Conservation (phyloP, 35 echinoderm and acorn worm species). For the Heliocidaris erythrogramma region DNA sequence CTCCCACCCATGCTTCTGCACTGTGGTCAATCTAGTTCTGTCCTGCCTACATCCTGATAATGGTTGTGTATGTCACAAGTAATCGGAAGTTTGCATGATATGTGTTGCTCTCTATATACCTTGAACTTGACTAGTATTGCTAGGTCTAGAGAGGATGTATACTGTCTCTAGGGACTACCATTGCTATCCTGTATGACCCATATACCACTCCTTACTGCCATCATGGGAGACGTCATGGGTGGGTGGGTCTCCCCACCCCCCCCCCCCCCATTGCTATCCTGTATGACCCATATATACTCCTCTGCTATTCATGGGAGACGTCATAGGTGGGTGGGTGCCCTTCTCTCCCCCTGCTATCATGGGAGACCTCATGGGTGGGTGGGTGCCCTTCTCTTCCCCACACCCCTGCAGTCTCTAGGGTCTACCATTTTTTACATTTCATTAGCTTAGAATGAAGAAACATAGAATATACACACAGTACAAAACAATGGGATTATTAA, state of each 20-base stretch:
- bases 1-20: not conserved
- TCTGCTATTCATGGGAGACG: not conserved
- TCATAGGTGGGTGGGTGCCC: not conserved
- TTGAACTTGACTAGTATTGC: conserved; percentile 35
- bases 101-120: conserved; percentile 40
- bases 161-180: not conserved
- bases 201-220: not conserved
- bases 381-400: not conserved
- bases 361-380: not conserved
- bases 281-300: not conserved
- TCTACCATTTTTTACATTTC: too few relatives aligned
- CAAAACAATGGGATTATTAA: too few relatives aligned
- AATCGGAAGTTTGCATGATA: conserved; percentile 27
- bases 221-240: not conserved
- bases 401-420: too few relatives aligned
- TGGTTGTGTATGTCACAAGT: conserved; percentile 9
- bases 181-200: conserved; percentile 16
- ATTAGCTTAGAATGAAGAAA: too few relatives aligned
- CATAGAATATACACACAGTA: too few relatives aligned
- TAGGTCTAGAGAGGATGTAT: not conserved
- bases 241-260: not conserved
- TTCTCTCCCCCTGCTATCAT: too few relatives aligned
- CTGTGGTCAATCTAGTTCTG: conserved; percentile 21
- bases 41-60: not conserved
- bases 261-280: not conserved